These are phyloP conservation scores for Plecotus auritus DNA, from an alignment of 2,113 vertebrate genomes.

Conservation along the genomic window DNA sequence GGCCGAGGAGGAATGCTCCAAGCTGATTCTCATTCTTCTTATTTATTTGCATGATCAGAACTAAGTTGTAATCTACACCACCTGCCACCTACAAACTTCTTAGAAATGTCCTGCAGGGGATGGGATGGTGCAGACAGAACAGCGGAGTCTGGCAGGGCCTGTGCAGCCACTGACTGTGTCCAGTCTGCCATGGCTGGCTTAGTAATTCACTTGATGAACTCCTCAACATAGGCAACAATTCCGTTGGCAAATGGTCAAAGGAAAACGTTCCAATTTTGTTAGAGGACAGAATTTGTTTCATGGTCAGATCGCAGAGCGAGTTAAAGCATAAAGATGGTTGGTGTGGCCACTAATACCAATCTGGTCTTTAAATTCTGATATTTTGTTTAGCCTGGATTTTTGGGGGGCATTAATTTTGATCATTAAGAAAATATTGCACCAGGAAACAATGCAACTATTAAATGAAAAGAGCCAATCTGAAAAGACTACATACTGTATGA, in stretches of 20 bases:
- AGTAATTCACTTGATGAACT: not conserved
- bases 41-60: conserved; percentile 78
- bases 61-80: conserved; percentile 75
- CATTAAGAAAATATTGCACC: not conserved
- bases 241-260: not conserved
- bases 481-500: not conserved
- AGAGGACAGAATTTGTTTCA: not conserved
- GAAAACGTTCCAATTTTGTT: not conserved
- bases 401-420: not conserved
- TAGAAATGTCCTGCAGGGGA: conserved; percentile 52
- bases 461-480: not conserved
- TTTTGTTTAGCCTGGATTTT: not conserved
- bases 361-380: not conserved
- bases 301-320: not conserved
- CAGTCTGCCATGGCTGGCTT: not conserved
- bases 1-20: conserved; percentile 57
- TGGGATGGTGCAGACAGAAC: not conserved
- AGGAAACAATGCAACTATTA: not conserved
- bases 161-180: not conserved
- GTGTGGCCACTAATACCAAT: too few relatives aligned
- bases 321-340: not conserved
- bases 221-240: not conserved
- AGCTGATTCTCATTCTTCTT: conserved; percentile 64
- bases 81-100: conserved; percentile 71
- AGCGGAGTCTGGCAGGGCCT: not conserved